These are phyloP conservation scores for Chelonoidis abingdonii DNA, from an alignment of 2,113 vertebrate species.

Conservation along the genomic window DNA sequence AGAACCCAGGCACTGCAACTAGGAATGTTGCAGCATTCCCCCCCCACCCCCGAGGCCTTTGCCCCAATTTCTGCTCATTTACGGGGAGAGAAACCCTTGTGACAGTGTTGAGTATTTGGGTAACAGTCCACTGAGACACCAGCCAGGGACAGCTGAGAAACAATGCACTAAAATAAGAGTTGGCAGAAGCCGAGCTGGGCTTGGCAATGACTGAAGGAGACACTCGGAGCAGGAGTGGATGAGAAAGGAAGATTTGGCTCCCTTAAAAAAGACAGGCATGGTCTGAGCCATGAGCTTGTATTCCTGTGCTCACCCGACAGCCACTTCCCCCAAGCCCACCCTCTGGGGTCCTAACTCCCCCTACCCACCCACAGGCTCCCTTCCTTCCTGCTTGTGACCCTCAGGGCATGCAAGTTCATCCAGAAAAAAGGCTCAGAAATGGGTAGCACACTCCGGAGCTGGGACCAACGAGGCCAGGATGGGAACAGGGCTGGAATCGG, in stretches of 20 bases:
- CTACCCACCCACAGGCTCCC: not conserved
- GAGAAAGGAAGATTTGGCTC: not conserved
- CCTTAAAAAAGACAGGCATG: not conserved
- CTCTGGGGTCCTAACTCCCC: not conserved
- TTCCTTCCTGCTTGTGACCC: not conserved
- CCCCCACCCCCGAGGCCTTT: slow-evolving; percentile 17
- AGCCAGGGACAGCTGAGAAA: slow-evolving; percentile 28
- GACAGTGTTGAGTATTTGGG: slow-evolving; percentile 32
- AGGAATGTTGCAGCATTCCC: not conserved
- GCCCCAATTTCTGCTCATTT: slow-evolving; percentile 25
- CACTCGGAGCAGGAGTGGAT: not conserved
- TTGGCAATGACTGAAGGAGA: not conserved
- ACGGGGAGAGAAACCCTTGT: not conserved
- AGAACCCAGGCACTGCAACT: not conserved
- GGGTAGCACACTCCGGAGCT: not conserved
- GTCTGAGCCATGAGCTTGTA: not conserved
- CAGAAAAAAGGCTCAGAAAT: not conserved
- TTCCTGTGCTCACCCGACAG: not conserved
- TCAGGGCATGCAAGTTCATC: not conserved
- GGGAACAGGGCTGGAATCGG: not conserved
- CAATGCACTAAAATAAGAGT: not conserved
- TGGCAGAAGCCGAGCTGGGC: not conserved
- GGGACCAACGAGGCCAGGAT: not conserved
- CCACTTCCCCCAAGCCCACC: too few relatives aligned
- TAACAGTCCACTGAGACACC: slow-evolving; percentile 19